A percentile compares a stretch with the other conserved stretches of the same genome.
These are phyloP conservation scores for Brachionus paranguensis DNA, from an alignment of 1,140 invertebrate genomes.

Conservation along the genomic window DNA sequence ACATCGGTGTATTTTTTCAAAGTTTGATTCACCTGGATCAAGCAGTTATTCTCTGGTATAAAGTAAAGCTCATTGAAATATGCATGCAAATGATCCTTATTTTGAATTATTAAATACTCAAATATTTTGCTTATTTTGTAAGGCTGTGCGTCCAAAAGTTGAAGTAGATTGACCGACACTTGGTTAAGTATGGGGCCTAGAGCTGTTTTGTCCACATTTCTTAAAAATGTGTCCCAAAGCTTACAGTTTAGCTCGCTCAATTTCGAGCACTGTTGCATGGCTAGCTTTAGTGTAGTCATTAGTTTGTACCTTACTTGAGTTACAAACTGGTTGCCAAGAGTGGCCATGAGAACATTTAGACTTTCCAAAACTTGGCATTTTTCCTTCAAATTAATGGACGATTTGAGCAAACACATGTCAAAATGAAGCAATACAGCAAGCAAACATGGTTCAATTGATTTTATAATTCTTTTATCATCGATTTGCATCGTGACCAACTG, in stretches of 20 bases:
- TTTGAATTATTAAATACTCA: conserved; percentile 31
- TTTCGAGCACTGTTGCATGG: conserved; percentile 31
- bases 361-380: conserved; percentile 37
- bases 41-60: conserved; percentile 22
- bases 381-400: conserved; percentile 33
- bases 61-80: conserved; percentile 36
- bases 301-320: conserved; percentile 29
- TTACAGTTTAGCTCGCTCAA: conserved; percentile 35
- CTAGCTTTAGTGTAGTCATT: conserved; percentile 26
- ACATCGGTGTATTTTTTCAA: conserved; percentile 35
- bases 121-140: conserved; percentile 40
- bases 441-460: conserved; percentile 32
- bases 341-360: conserved; percentile 19
- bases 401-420: conserved; percentile 38
- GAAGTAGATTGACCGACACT: conserved; percentile 19
- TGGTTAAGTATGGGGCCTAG: conserved; percentile 14
- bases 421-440: conserved; percentile 23
- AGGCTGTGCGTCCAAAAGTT: conserved; percentile 16
- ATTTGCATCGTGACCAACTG: neutral
- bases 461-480: neutral
- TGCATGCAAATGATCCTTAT: conserved; percentile 21
- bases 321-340: neutral
- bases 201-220: conserved; percentile 34
- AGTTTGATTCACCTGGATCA: conserved; percentile 7
- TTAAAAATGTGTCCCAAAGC: conserved; percentile 31